Evolutionary conservation across 2,113 vertebrate species (phyloP).

Genomic region (Tragelaphus scriptus): DNA sequence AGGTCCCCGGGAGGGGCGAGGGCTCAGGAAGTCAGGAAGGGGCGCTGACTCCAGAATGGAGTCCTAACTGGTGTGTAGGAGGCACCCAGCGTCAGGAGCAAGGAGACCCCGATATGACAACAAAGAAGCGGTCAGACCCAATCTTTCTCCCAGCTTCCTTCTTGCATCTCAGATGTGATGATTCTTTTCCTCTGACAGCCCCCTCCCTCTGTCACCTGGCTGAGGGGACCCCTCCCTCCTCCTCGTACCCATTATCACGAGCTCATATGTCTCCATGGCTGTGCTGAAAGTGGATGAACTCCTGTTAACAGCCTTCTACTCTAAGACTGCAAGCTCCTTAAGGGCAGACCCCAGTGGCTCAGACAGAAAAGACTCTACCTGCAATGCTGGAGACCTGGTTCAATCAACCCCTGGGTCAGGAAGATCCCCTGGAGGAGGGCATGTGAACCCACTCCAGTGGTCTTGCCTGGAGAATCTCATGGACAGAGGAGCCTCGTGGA

Average conservation of each 20-base stretch:
- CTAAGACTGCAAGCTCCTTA: background rate
- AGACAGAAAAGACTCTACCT: background rate
- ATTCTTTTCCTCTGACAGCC: background rate
- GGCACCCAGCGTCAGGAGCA: background rate
- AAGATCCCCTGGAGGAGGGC: background rate
- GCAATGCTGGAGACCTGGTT: background rate
- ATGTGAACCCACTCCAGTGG: background rate
- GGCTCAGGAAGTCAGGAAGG: background rate
- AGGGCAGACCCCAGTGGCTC: background rate
- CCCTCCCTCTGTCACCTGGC: rapidly evolving
- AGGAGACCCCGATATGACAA: rapidly evolving
- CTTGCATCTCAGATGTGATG: rapidly evolving
- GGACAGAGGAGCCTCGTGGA: background rate
- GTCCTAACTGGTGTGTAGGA: background rate
- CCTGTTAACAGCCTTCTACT: background rate
- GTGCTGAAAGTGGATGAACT: rapidly evolving
- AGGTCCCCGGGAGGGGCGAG: rapidly evolving
- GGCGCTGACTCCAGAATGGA: background rate
- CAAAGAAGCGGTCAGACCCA: too few relatives aligned
- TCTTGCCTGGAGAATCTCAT: background rate
- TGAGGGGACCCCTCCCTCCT: background rate
- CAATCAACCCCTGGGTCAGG: background rate
- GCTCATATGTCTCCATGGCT: background rate
- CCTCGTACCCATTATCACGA: rapidly evolving
- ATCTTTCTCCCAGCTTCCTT: background rate